A percentile compares a stretch with the other conserved stretches of the same genome.
These are phyloP conservation scores for Hyposoter didymator DNA, from an alignment of 2,888 invertebrate genomes.

Conservation along the genomic window DNA sequence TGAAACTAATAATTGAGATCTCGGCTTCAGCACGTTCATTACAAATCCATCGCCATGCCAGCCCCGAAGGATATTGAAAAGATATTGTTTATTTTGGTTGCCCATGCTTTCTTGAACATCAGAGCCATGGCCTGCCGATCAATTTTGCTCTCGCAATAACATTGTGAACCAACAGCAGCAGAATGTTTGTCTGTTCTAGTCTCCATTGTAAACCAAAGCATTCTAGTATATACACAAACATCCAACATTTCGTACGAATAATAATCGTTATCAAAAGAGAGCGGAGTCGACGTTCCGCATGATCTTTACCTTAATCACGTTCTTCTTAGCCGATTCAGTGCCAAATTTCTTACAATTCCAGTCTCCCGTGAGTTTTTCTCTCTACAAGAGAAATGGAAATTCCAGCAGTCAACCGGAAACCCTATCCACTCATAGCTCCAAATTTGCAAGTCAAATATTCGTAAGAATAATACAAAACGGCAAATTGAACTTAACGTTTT, in stretches of 20 bases:
- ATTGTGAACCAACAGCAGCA: conserved; percentile 51
- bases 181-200: conserved; percentile 4
- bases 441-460: conserved; percentile 37
- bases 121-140: conserved; percentile 34
- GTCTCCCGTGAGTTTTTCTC: neutral
- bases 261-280: neutral
- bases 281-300: conserved; percentile 31
- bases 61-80: conserved; percentile 18
- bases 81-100: conserved; percentile 43
- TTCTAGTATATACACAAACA: neutral
- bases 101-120: conserved; percentile 30
- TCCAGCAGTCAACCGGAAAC: neutral
- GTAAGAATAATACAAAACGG: conserved; percentile 13
- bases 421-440: conserved; percentile 5
- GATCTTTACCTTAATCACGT: conserved; percentile 17
- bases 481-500: conserved; percentile 22
- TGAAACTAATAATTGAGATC: conserved; percentile 79
- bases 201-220: neutral
- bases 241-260: neutral
- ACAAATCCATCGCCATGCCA: conserved; percentile 21
- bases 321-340: conserved; percentile 6
- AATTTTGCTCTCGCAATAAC: conserved; percentile 35
- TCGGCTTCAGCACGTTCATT: conserved; percentile 57
- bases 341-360: neutral
- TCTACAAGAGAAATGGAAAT: neutral